phyloP scores from a whole-genome alignment of 2,113 vertebrate genomes.

The Callithrix jacchus region DNA sequence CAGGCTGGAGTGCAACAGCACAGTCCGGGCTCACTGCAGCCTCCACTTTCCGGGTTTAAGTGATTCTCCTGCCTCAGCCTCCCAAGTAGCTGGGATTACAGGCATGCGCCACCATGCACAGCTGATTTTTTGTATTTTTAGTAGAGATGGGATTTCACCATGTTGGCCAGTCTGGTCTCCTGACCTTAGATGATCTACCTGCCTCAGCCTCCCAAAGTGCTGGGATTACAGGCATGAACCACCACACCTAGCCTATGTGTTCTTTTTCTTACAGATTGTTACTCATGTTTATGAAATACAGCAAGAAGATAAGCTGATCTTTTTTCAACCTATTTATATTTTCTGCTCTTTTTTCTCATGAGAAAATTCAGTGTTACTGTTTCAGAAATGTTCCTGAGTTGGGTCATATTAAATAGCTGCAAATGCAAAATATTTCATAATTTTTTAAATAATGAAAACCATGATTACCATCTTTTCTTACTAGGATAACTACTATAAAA shows the following conservation, averaged over 20 bases:
- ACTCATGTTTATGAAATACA: neutral
- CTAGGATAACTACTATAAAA: neutral
- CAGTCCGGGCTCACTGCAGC: no score
- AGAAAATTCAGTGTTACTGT: conserved; percentile 23
- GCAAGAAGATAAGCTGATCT: neutral
- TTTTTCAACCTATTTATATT: neutral
- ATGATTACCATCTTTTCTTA: neutral
- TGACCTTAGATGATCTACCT: no score
- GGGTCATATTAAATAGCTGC: neutral
- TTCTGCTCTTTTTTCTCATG: neutral
- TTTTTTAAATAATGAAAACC: conserved; percentile 32
- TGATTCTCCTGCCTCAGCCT: no score
- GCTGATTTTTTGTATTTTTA: no score
- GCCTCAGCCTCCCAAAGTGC: no score
- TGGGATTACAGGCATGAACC: no score
- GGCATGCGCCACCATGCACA: no score
- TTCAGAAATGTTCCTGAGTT: neutral
- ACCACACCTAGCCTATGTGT: neutral
- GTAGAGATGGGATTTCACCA: no score
- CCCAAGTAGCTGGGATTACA: no score
- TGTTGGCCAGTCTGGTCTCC: no score
- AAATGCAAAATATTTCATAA: neutral
- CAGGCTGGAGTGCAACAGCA: no score
- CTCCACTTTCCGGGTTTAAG: no score
- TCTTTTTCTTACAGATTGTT: neutral